A percentile compares a stretch with the other conserved stretches of the same genome.
These are phyloP conservation scores for Aptenodytes forsteri DNA, from an alignment of 2,113 vertebrate species.

Conservation along the genomic window DNA sequence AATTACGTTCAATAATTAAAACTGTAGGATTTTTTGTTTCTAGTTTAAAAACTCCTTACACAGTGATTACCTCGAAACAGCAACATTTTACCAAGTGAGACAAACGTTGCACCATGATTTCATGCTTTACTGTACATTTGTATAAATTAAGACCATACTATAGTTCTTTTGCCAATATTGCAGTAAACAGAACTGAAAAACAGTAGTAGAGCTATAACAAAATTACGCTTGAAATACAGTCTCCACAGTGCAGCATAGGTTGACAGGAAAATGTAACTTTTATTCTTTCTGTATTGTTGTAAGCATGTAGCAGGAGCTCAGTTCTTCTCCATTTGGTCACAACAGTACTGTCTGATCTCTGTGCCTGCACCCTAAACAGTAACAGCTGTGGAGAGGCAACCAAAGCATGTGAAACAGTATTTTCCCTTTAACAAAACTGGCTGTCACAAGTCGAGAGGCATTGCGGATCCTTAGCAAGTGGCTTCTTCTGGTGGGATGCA, in stretches of 20 bases:
- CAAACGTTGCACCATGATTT: background rate
- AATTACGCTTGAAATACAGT: background rate
- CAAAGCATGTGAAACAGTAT: background rate
- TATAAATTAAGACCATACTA: background rate
- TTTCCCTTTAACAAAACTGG: background rate
- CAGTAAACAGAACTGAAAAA: background rate
- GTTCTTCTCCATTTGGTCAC: background rate
- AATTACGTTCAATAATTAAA: background rate
- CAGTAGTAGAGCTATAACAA: background rate
- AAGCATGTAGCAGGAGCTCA: background rate
- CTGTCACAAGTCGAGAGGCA: background rate
- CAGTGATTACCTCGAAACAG: background rate
- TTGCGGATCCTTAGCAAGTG: background rate
- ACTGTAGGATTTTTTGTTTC: background rate
- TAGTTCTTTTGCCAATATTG: background rate
- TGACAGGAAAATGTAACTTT: background rate
- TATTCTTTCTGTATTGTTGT: background rate
- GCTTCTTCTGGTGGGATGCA: background rate
- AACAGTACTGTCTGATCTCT: background rate
- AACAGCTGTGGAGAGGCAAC: background rate
- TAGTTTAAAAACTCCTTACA: background rate
- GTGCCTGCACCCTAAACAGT: background rate
- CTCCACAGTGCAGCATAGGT: background rate
- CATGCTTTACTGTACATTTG: background rate
- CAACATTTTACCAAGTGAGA: background rate